phyloP scores from a whole-genome alignment of 23 tunicate species.

The Botrylloides violaceus region DNA sequence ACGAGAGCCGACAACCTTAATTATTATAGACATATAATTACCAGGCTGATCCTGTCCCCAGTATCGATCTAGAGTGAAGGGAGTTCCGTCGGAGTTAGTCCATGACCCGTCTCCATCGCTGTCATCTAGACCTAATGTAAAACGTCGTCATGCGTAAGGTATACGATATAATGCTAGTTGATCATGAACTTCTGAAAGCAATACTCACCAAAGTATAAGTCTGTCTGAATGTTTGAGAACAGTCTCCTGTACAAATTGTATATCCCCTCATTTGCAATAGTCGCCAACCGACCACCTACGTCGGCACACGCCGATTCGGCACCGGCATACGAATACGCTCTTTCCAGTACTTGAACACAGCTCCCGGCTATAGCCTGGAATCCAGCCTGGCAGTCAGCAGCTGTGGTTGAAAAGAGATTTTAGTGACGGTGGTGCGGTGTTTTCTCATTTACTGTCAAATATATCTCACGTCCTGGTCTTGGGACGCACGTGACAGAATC shows the following conservation, averaged over 20 bases:
- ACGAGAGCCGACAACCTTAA: no score
- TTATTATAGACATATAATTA: no score
- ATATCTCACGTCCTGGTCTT: slow-evolving; percentile 49
- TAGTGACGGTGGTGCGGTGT: no score
- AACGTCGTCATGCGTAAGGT: no score
- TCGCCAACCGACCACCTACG: slow-evolving; percentile 49
- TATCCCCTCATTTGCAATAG: slow-evolving; percentile 32
- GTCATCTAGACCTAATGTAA: slow-evolving; percentile 43
- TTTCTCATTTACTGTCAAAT: no score
- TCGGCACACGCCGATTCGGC: slow-evolving; percentile 58
- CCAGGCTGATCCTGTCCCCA: slow-evolving; percentile 80
- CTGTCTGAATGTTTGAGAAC: slow-evolving; percentile 20
- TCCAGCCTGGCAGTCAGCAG: slow-evolving; percentile 83
- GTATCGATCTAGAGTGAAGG: slow-evolving; percentile 26
- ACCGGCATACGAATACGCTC: slow-evolving; percentile 25
- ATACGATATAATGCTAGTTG: no score
- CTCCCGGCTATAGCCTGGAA: slow-evolving; percentile 48
- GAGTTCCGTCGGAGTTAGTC: slow-evolving; percentile 58
- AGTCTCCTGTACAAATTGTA: slow-evolving; percentile 9
- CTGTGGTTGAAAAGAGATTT: no score
- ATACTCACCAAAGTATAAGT: slow-evolving; percentile 45
- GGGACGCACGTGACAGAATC: slow-evolving; percentile 54
- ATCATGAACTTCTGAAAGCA: no score
- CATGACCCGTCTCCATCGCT: slow-evolving; percentile 46
- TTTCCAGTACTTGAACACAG: slow-evolving; percentile 35